These are phyloP conservation scores for Cheilosia grossa DNA, from an alignment of 2,888 invertebrate genomes.

Conservation along the genomic window DNA sequence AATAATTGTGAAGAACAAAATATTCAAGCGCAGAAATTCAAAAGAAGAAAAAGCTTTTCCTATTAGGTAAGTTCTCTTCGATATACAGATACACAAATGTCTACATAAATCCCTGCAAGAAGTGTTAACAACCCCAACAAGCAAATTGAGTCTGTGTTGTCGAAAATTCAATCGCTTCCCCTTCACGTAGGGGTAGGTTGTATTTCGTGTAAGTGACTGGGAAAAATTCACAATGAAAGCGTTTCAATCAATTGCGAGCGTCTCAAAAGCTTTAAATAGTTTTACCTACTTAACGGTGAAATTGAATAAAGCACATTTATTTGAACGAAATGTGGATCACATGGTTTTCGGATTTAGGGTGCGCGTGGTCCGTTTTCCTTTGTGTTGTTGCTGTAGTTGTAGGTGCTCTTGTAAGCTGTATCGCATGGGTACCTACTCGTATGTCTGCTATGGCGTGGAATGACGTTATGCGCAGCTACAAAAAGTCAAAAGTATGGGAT, in stretches of 20 bases:
- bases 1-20: constrained; percentile 29
- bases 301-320: constrained; percentile 63
- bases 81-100: background rate
- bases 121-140: constrained; percentile 12
- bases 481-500: constrained; percentile 28
- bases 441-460: background rate
- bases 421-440: background rate
- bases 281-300: constrained; percentile 53
- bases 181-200: constrained; percentile 25
- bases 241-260: constrained; percentile 52
- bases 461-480: constrained; percentile 53
- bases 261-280: constrained; percentile 68
- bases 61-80: constrained; percentile 63
- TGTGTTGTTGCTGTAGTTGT: constrained; percentile 2
- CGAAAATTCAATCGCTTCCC: constrained; percentile 4
- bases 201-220: background rate
- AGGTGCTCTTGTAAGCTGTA: constrained; percentile 10
- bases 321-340: constrained; percentile 44
- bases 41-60: constrained; percentile 53
- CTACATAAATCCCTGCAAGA: background rate
- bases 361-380: constrained; percentile 48
- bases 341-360: constrained; percentile 43
- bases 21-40: constrained; percentile 32
- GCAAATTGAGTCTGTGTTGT: background rate
- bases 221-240: constrained; percentile 64